Evolutionary conservation across 2,113 vertebrate genomes (phyloP).

Genomic region (Nyctereutes procyonoides): DNA sequence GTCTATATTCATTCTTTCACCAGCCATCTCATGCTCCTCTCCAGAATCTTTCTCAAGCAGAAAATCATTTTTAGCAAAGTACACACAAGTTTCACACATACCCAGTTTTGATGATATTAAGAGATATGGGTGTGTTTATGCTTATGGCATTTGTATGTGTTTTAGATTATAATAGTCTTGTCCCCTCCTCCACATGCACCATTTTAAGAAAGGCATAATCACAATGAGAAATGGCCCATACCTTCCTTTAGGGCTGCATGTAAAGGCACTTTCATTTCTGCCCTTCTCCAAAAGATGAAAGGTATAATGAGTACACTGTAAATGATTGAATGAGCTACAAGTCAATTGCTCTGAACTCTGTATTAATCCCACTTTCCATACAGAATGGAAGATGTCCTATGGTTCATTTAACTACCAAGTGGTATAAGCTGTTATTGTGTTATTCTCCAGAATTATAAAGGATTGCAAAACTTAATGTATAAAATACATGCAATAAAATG

Average conservation of each 20-base stretch:
- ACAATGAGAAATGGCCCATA: slow-evolving; percentile 61
- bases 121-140: background rate
- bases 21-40: background rate
- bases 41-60: background rate
- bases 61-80: background rate
- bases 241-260: slow-evolving; percentile 67
- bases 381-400: slow-evolving; percentile 73
- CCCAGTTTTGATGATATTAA: background rate
- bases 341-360: slow-evolving; percentile 78
- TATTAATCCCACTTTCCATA: slow-evolving; percentile 76
- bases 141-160: background rate
- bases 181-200: slow-evolving; percentile 16
- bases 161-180: background rate
- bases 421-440: slow-evolving; percentile 64
- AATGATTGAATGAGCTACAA: slow-evolving; percentile 71
- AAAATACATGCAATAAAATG: slow-evolving; percentile 39
- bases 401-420: slow-evolving; percentile 67
- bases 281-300: slow-evolving; percentile 77
- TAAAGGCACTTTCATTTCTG: slow-evolving; percentile 71
- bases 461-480: slow-evolving; percentile 63
- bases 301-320: slow-evolving; percentile 74
- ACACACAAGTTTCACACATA: background rate
- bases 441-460: slow-evolving; percentile 56
- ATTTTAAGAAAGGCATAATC: slow-evolving; percentile 72
- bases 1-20: background rate